A percentile compares a stretch with the other conserved stretches of the same genome.
These are phyloP conservation scores for Myodes glareolus DNA, from an alignment of 2,113 vertebrate species.

Conservation along the genomic window DNA sequence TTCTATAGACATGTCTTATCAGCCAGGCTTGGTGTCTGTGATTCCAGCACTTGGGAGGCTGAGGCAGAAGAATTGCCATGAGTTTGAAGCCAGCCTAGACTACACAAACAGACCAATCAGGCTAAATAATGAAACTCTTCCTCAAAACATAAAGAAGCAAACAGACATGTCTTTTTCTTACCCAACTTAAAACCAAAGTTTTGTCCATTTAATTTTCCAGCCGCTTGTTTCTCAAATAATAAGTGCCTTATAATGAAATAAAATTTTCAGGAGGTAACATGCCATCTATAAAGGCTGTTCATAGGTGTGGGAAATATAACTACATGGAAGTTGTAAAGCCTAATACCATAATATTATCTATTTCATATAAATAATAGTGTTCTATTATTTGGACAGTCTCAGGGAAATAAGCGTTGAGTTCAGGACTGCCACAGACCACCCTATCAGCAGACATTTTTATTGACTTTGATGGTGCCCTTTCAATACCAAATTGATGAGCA, in stretches of 20 bases:
- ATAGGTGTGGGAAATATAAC: constrained; percentile 38
- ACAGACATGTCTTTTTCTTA: background rate
- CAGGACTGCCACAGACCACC: constrained; percentile 19
- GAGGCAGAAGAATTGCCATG: background rate
- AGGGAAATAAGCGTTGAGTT: constrained; percentile 57
- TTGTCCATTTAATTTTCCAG: constrained; percentile 52
- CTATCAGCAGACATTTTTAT: constrained; percentile 69
- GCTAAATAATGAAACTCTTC: background rate
- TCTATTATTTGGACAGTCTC: constrained; percentile 74
- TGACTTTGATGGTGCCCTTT: constrained; percentile 74
- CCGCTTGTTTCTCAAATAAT: constrained; percentile 53
- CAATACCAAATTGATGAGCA: constrained; percentile 73
- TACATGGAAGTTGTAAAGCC: constrained; percentile 65
- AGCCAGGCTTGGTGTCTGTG: background rate
- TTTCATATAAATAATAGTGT: constrained; percentile 61
- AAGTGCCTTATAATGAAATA: constrained; percentile 53
- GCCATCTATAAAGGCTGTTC: constrained; percentile 61
- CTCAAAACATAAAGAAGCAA: background rate
- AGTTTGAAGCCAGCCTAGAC: background rate
- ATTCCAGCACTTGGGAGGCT: background rate
- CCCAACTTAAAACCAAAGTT: constrained; percentile 15
- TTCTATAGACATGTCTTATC: background rate
- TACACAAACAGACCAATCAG: background rate
- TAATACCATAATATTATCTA: constrained; percentile 64
- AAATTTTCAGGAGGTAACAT: constrained; percentile 49